Evolutionary conservation across 2,113 vertebrate species (phyloP), one percentile per base, ranked within the genome.

Genomic region (Lophura nycthemera): DNA sequence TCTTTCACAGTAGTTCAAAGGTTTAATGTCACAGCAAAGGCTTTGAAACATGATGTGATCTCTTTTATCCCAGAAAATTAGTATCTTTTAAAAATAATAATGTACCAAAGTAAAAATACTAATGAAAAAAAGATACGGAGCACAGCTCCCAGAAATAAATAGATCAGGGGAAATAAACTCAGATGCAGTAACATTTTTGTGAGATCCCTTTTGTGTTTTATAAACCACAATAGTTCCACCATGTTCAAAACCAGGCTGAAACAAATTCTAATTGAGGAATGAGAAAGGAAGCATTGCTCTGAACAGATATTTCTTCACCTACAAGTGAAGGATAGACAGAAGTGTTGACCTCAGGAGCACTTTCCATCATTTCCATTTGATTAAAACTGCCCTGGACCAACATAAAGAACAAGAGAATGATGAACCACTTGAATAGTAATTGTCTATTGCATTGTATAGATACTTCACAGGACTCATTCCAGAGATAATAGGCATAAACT

Each of bases 21-120:
- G 91, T 96, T 96, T 97, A 97, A 97, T 95, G 95, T 95, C 94
- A 96, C 65, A 92, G 74, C 20, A 95, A 97, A 95, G 92, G 78
- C 80, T 97, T 97, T 97, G 96, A 97, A 97, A 96, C 88, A 92
- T 47, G 40, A 97, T 92, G 77, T 85, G 91, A 97, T 93, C 59
- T 38, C 38, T 96, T 97, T 96, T 93, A 94, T 96, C 97, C 90
- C 86, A 96, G 94, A 97, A 97, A 97, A 97, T 86, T 86, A 95
- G 13, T 38, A 6, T 72, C 40, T 11, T 2, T 82, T 90, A 91
- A 71, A 96, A 59, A 59, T 61, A 91, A 95, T 70, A 77, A 38
- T 92, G 74, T 92, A 95, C 94, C 40, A 95, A 95, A 95, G 42
- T 79, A 90, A 97, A 96, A 94, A 90, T 80, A 70, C 18, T 96